phyloP scores from a whole-genome alignment of 2,113 vertebrate species.

The Edolisoma coerulescens region DNA sequence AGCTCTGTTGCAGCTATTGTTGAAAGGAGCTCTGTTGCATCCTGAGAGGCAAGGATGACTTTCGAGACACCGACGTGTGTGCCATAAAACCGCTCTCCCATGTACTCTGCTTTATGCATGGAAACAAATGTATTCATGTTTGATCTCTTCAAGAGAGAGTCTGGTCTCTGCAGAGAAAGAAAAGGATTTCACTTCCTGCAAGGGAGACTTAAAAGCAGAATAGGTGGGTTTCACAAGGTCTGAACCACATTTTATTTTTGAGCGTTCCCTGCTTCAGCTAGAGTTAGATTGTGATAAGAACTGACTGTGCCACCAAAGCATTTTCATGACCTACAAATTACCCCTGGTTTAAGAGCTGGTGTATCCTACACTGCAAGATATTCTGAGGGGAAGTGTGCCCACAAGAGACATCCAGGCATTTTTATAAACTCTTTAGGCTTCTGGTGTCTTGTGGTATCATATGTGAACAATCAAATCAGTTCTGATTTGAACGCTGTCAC shows the following conservation, averaged over 20 bases:
- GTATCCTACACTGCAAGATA: constrained; percentile 31
- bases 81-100: constrained; percentile 20
- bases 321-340: constrained; percentile 56
- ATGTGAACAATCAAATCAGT: constrained; percentile 74
- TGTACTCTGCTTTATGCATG: constrained; percentile 16
- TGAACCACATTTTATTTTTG: constrained; percentile 30
- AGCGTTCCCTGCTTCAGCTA: neutral
- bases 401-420: constrained; percentile 60
- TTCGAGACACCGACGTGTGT: neutral
- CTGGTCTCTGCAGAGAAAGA: neutral
- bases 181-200: neutral
- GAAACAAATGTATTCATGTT: constrained; percentile 30
- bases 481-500: constrained; percentile 73
- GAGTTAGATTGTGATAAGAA: constrained; percentile 54
- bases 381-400: constrained; percentile 54
- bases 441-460: constrained; percentile 68
- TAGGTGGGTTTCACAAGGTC: constrained; percentile 30
- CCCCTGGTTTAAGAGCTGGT: constrained; percentile 56
- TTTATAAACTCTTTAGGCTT: constrained; percentile 69
- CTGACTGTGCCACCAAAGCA: constrained; percentile 54
- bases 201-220: constrained; percentile 9
- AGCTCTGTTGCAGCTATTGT: neutral
- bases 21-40: constrained; percentile 2
- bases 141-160: constrained; percentile 9
- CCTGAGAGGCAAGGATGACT: constrained; percentile 14